These are phyloP conservation scores for Cichladusa arquata DNA, from an alignment of 2,113 vertebrate species.

Conservation along the genomic window DNA sequence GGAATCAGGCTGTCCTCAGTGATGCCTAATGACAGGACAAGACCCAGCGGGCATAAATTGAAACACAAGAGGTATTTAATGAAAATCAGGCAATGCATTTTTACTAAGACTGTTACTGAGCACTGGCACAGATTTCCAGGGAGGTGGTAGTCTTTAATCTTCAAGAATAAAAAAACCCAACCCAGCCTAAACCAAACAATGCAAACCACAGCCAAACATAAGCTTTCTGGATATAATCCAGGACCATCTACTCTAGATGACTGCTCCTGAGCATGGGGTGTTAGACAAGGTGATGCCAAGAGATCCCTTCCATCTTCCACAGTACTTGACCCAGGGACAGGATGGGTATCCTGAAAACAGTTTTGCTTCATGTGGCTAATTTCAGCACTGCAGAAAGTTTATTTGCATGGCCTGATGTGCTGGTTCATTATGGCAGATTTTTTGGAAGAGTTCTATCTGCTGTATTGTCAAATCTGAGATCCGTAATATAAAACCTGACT, in stretches of 20 bases:
- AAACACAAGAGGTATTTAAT: background rate
- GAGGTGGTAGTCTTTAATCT: background rate
- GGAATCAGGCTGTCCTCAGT: background rate
- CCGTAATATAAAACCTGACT: background rate
- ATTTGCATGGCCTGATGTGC: background rate
- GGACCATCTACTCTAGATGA: background rate
- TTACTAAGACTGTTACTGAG: background rate
- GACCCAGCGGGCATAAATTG: background rate
- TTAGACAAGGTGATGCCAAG: background rate
- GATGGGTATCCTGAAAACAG: background rate
- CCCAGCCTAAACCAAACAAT: background rate
- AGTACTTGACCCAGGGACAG: background rate
- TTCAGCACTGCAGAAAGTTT: background rate
- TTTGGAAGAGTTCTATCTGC: background rate
- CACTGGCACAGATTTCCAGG: background rate
- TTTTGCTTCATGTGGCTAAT: background rate
- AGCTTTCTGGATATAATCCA: background rate
- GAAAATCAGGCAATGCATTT: background rate
- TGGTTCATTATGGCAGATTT: background rate
- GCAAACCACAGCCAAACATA: background rate
- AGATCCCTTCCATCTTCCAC: background rate
- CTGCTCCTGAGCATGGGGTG: fast-evolving
- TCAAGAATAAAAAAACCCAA: background rate
- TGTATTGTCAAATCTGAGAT: background rate
- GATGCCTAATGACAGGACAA: background rate